Conservation (phyloP, 92 coral and sea anemone species). For the Pocillopora meandrina region DNA sequence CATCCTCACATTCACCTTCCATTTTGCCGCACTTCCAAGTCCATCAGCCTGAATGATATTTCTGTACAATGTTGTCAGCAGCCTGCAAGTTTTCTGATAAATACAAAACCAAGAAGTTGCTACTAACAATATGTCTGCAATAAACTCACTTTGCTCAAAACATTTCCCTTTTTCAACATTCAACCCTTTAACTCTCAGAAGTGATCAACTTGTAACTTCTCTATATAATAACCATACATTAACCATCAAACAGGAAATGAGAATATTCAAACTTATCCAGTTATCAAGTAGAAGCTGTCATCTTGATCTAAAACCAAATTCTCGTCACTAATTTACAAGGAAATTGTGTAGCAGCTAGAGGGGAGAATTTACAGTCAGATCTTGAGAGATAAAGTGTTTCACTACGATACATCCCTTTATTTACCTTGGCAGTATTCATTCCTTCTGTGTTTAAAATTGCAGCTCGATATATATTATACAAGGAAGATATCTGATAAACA, state of each 20-base stretch:
- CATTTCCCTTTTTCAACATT: not conserved
- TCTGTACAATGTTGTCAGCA: conserved; percentile 57
- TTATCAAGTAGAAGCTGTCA: too few relatives aligned
- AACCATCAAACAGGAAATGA: too few relatives aligned
- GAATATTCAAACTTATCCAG: too few relatives aligned
- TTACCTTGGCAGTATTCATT: conserved; percentile 37
- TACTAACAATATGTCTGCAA: not conserved
- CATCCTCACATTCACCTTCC: conserved; percentile 67
- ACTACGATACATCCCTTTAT: too few relatives aligned
- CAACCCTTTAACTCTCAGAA: too few relatives aligned
- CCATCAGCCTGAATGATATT: conserved; percentile 65
- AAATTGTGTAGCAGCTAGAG: too few relatives aligned
- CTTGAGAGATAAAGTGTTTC: too few relatives aligned
- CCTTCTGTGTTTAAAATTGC: conserved; percentile 11
- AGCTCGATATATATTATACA: conserved; percentile 16
- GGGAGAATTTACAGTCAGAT: too few relatives aligned
- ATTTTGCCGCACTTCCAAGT: conserved; percentile 75
- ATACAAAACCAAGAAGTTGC: not conserved
- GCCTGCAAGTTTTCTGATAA: conserved; percentile 55
- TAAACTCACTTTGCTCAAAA: not conserved
- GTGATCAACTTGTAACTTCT: too few relatives aligned
- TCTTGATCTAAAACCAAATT: too few relatives aligned
- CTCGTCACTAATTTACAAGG: too few relatives aligned
- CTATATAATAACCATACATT: too few relatives aligned
- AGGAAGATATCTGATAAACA: conserved; percentile 19